These are phyloP conservation scores for Dendrolimus kikuchii DNA, from an alignment of 1,140 invertebrate genomes.

Conservation along the genomic window DNA sequence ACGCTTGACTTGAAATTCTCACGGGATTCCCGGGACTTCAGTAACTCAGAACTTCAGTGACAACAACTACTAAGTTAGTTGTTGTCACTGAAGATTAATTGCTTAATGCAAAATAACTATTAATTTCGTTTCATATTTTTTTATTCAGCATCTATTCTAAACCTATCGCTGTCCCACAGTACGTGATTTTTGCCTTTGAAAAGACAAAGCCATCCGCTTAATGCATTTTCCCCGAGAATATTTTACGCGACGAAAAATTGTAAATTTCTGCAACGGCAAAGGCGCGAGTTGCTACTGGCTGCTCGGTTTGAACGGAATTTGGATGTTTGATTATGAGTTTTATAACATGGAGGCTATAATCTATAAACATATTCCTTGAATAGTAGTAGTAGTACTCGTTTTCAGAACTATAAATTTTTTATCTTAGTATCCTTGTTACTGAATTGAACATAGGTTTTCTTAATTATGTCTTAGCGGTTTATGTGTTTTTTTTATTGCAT, in stretches of 20 bases:
- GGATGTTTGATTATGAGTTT: conserved; percentile 1
- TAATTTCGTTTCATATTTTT: too few species aligned
- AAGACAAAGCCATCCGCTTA: conserved; percentile 26
- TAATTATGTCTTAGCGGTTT: too few species aligned
- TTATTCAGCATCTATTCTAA: conserved; percentile 18
- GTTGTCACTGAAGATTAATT: too few species aligned
- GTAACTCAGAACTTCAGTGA: too few species aligned
- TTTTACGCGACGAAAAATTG: conserved; percentile 37
- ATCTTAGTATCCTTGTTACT: too few species aligned
- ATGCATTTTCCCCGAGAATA: conserved; percentile 38
- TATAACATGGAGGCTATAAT: background rate
- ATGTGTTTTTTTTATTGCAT: too few species aligned
- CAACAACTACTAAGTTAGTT: too few species aligned
- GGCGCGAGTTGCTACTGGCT: conserved; percentile 19
- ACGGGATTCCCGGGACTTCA: too few species aligned
- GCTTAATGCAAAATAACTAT: too few species aligned
- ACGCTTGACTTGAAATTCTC: too few species aligned
- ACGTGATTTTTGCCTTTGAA: conserved; percentile 35
- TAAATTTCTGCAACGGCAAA: conserved; percentile 32
- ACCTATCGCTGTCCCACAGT: conserved; percentile 23
- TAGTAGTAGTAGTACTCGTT: too few species aligned
- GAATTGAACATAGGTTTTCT: conserved; percentile 18
- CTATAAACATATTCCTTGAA: too few species aligned
- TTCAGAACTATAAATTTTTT: background rate
- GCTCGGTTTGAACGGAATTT: conserved; percentile 7